Percentiles rank a stretch among this genome's conserved stretches.
Evolutionary conservation across 37 sponge, comb jelly and placozoan genomes (phyloP).

Genomic region (Aphrocallistes beatrix): DNA sequence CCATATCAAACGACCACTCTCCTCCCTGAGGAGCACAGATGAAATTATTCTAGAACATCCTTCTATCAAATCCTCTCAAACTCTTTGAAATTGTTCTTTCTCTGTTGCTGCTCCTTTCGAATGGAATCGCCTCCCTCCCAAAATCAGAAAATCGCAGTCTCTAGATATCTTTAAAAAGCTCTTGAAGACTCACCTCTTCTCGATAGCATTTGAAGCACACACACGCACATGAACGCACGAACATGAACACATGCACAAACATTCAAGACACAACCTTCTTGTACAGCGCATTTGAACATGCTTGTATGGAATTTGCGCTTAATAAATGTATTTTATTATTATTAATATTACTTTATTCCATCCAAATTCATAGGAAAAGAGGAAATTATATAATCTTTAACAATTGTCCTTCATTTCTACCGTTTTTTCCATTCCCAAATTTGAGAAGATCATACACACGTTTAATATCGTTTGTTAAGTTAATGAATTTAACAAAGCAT

Average conservation of each 20-base stretch:
- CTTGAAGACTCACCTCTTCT: background rate
- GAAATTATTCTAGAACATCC: background rate
- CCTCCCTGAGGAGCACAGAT: background rate
- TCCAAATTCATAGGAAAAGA: too few relatives aligned
- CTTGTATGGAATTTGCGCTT: background rate
- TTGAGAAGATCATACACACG: too few relatives aligned
- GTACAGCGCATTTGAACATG: background rate
- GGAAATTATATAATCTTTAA: too few relatives aligned
- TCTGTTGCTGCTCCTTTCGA: background rate
- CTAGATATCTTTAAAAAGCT: background rate
- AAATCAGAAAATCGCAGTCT: background rate
- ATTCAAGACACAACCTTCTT: background rate
- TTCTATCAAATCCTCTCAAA: background rate
- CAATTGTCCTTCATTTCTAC: too few relatives aligned
- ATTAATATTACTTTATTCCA: background rate
- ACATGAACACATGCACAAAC: background rate
- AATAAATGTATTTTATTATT: background rate
- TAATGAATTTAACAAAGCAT: too few relatives aligned
- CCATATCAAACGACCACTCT: background rate
- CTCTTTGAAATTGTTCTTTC: background rate
- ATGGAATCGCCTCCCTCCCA: background rate
- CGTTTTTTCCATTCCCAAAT: too few relatives aligned
- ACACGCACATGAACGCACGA: background rate
- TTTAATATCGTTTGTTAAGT: too few relatives aligned
- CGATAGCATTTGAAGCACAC: background rate